Base-by-base conservation (phyloP, 2,113 vertebrate genomes). In the Isurus oxyrinchus region DNA sequence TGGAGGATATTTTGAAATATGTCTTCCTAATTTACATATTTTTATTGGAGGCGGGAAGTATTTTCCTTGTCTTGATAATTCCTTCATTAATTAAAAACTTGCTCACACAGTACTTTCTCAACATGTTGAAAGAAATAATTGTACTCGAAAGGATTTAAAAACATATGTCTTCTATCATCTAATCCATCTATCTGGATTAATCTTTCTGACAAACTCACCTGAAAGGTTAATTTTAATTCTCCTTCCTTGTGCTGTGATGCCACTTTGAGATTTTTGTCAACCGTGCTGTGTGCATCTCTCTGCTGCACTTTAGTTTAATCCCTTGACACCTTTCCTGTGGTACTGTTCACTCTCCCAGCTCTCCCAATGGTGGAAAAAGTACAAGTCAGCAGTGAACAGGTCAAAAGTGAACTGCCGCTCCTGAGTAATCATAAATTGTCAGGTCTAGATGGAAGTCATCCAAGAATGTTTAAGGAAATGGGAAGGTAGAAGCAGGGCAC, bases 401-500 rank as follows among this genome's bases (percentile, higher is more conserved):
- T 95, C 94, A 35, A 72, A 27, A 59, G 55, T 4, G 8, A 25
- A 27, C 13, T 57, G 87, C 40, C 31, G 27, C 5, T 11, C 49
- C 19, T 55, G 66, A 72, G 55, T 53, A 31, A 35, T 35, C 14
- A 49, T 25, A 25, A 95, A 3, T 23, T 66, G 40, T 69, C 94
- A 95, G 27, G 14, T 76, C 94, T 67, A 31, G 23, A 31, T 95
- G 94, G 94, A 16, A 95, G 13, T 21, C 23, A 55, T 72, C 94
- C 94, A 67, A 69, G 94, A 95, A 53, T 53, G 25, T 27, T 95
- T 95, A 16, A 72, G 94, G 94, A 95, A 95, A 95, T 69, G 40
- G 53, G 93, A 59, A 49, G 23, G 8, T 44, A 44, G 23, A 53
- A 27, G 66, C 23, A 27, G 94, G 11, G 14, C 88, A 1, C n/a